Conservation (phyloP, 2,113 vertebrate species). For the Oncorhynchus masou region DNA sequence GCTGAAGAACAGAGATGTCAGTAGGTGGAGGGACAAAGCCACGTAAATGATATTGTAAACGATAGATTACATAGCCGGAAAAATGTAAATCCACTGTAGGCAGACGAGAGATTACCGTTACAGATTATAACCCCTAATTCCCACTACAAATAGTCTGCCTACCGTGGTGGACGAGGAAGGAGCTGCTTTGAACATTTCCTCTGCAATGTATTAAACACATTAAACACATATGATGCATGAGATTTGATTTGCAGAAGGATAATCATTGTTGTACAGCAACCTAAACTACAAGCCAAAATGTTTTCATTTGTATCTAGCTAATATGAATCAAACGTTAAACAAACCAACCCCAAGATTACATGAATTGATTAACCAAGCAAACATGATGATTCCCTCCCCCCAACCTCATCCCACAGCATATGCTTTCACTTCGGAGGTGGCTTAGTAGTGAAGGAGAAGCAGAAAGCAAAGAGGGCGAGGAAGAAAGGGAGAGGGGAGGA, state of each 20-base stretch:
- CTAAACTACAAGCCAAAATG: constrained; percentile 26
- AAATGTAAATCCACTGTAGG: constrained; percentile 70
- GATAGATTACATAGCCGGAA: constrained; percentile 70
- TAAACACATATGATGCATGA: constrained; percentile 43
- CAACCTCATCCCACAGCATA: constrained; percentile 35
- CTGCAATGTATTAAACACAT: constrained; percentile 46
- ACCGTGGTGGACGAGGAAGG: constrained; percentile 51
- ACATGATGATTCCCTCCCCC: constrained; percentile 27
- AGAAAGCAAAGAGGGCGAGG: background rate
- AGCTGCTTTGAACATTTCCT: constrained; percentile 59
- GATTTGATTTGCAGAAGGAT: constrained; percentile 36
- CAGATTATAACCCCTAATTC: constrained; percentile 71
- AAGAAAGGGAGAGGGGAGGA: background rate
- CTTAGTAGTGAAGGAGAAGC: constrained; percentile 29
- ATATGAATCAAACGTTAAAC: constrained; percentile 31
- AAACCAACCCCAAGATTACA: constrained; percentile 26
- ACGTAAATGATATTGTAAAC: constrained; percentile 75
- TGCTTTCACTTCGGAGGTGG: constrained; percentile 60
- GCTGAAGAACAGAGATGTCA: constrained; percentile 59
- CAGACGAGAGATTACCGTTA: constrained; percentile 61
- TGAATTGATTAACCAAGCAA: constrained; percentile 44
- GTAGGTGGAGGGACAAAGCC: constrained; percentile 60
- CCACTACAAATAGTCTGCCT: constrained; percentile 47
- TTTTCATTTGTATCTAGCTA: constrained; percentile 39
- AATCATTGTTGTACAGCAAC: constrained; percentile 21